A percentile compares a stretch with the other conserved stretches of the same genome.
phyloP scores from a whole-genome alignment of 2,797 vertebrate species.

The Potorous gilbertii region DNA sequence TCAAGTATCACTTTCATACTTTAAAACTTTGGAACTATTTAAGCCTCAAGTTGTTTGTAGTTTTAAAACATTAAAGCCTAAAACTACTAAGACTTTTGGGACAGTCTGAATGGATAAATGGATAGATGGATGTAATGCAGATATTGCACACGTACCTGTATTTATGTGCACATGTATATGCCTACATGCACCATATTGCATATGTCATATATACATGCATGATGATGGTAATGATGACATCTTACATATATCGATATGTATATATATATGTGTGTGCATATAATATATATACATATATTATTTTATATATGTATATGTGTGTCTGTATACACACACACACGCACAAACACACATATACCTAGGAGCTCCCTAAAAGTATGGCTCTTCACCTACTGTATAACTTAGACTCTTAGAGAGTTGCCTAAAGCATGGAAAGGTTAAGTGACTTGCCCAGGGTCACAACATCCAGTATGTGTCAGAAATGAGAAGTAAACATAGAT shows the following conservation, averaged over 20 bases:
- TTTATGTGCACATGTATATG: not conserved
- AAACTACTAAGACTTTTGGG: not conserved
- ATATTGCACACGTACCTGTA: not conserved
- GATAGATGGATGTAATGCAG: not conserved
- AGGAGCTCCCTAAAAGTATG: not conserved
- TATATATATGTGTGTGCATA: not conserved
- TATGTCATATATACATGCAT: not conserved
- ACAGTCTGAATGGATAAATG: not conserved
- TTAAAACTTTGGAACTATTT: not conserved
- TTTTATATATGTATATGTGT: too few species aligned
- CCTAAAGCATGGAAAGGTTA: not conserved
- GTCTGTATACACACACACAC: not conserved
- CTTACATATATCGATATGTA: not conserved
- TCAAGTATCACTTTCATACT: not conserved
- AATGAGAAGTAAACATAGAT: not conserved
- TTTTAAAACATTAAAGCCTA: not conserved
- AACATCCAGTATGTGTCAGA: not conserved
- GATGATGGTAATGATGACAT: not conserved
- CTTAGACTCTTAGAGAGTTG: not conserved
- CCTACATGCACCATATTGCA: not conserved
- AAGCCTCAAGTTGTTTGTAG: not conserved
- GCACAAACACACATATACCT: not conserved
- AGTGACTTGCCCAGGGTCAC: not conserved
- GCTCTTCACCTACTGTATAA: not conserved
- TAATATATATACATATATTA: not conserved